Percentiles rank a stretch among this genome's conserved stretches.
phyloP scores from a whole-genome alignment of 2,888 invertebrate species.

The Oligia latruncula region DNA sequence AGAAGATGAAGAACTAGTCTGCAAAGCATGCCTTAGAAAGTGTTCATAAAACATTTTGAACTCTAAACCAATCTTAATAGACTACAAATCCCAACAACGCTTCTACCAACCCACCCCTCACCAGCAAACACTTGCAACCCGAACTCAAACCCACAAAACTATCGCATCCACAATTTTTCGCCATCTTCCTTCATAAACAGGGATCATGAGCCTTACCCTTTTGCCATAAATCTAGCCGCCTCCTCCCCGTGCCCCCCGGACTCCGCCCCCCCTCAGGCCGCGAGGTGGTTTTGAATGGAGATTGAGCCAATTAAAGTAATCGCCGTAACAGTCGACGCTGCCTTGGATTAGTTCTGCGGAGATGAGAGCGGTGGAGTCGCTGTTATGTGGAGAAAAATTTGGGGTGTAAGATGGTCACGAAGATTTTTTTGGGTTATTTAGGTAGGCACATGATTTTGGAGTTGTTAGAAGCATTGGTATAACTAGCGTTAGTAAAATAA shows the following conservation, averaged over 20 bases:
- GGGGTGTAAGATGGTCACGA: not conserved
- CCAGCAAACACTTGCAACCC: not conserved
- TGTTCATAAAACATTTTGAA: not conserved
- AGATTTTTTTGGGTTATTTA: not conserved
- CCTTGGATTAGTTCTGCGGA: slow-evolving; percentile 91
- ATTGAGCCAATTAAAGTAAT: slow-evolving; percentile 93
- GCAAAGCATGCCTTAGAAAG: not conserved
- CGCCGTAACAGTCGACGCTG: slow-evolving; percentile 92
- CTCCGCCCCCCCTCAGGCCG: slow-evolving; percentile 72
- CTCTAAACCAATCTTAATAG: not conserved
- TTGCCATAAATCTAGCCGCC: slow-evolving; percentile 87
- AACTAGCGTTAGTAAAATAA: not conserved
- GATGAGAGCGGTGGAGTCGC: slow-evolving; percentile 72
- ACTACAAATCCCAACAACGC: not conserved
- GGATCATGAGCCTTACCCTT: slow-evolving; percentile 89
- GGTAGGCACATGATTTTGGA: too few relatives aligned
- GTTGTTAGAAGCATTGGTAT: not conserved
- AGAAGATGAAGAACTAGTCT: not conserved
- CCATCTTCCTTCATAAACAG: slow-evolving; percentile 90
- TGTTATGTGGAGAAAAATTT: slow-evolving; percentile 15
- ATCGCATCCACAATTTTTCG: slow-evolving; percentile 79
- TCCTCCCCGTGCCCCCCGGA: slow-evolving; percentile 74
- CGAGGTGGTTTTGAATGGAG: slow-evolving; percentile 91
- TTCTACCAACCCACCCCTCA: not conserved
- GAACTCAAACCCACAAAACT: slow-evolving; percentile 63